A percentile compares a stretch with the other conserved stretches of the same genome.
These are phyloP conservation scores for Neodiprion virginianus DNA, from an alignment of 1,140 invertebrate species.

Conservation along the genomic window DNA sequence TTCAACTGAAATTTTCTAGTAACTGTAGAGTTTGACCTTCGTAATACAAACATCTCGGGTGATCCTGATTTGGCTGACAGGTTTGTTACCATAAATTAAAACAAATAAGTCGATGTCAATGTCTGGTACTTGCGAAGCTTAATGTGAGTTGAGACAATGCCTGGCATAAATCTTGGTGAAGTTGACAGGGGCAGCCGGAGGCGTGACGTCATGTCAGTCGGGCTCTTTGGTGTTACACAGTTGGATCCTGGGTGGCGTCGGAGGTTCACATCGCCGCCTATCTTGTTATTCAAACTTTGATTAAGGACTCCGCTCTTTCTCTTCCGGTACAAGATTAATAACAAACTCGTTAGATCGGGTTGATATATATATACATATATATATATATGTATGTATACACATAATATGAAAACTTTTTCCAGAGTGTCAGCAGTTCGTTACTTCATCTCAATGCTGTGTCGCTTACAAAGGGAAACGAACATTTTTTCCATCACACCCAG, in stretches of 20 bases:
- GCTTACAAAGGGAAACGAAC: background rate
- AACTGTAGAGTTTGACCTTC: background rate
- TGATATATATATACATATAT: background rate
- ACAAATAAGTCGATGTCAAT: constrained; percentile 25
- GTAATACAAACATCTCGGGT: constrained; percentile 13
- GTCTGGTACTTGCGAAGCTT: constrained; percentile 25
- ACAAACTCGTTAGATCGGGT: constrained; percentile 8
- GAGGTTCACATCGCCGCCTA: background rate
- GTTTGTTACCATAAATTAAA: constrained; percentile 32
- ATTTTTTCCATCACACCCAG: no score
- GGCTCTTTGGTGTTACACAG: background rate
- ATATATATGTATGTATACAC: background rate
- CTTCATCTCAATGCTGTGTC: background rate
- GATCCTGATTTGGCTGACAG: background rate
- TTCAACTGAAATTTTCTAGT: background rate
- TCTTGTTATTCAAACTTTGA: constrained; percentile 18
- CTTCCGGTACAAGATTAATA: constrained; percentile 12
- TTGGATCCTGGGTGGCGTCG: background rate
- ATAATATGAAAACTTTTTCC: background rate
- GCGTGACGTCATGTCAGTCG: background rate
- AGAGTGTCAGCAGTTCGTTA: background rate
- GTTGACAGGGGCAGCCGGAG: background rate
- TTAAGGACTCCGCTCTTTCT: constrained; percentile 12
- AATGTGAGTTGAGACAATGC: constrained; percentile 32
- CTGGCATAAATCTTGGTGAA: constrained; percentile 14